A percentile compares a stretch with the other conserved stretches of the same genome.
Evolutionary conservation across 2,113 vertebrate species (phyloP).

Genomic region (Hippocampus comes): DNA sequence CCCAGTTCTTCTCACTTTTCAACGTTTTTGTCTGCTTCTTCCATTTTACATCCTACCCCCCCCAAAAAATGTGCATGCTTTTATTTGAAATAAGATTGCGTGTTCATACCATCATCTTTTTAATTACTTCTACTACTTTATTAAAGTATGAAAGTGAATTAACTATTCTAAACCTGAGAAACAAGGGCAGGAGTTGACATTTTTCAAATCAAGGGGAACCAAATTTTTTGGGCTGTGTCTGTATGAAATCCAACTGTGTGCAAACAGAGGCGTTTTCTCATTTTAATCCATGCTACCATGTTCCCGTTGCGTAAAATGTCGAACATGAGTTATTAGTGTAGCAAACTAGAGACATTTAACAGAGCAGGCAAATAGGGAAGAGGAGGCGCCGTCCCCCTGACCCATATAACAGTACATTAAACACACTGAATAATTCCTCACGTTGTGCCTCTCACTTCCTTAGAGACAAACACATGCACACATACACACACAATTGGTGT

Average conservation of each 20-base stretch:
- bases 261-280: constrained; percentile 17
- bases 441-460: constrained; percentile 1
- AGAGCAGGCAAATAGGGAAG: constrained; percentile 14
- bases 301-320: constrained; percentile 29
- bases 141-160: not conserved
- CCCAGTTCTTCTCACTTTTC: not conserved
- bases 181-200: not conserved
- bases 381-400: constrained; percentile 22
- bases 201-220: constrained; percentile 29
- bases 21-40: constrained; percentile 5
- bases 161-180: not conserved
- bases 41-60: not conserved
- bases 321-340: constrained; percentile 35
- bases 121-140: too few species aligned
- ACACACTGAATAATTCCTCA: constrained; percentile 9
- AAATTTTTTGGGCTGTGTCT: constrained; percentile 21
- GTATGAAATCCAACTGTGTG: constrained; percentile 32
- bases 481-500: not conserved
- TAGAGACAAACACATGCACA: not conserved
- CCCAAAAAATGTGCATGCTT: not conserved
- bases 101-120: not conserved
- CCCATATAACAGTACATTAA: constrained; percentile 37
- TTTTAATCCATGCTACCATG: constrained; percentile 18
- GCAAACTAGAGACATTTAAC: constrained; percentile 24
- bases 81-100: not conserved